phyloP scores from a whole-genome alignment of 2,888 invertebrate genomes.

The Drosophila stalkeri region DNA sequence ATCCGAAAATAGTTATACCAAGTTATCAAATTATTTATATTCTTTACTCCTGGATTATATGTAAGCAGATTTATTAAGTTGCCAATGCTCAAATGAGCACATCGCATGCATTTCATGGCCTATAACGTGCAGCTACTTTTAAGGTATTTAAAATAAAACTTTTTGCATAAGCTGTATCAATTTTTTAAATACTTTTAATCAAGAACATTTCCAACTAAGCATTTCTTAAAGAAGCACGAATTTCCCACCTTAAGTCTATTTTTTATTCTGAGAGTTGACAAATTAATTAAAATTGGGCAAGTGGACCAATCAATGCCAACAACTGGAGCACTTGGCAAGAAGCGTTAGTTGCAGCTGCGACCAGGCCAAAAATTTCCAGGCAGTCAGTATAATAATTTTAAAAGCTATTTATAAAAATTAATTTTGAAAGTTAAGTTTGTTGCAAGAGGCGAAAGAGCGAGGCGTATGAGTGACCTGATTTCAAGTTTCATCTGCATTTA shows the following conservation, averaged over 20 bases:
- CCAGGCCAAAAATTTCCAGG: slow-evolving; percentile 33
- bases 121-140: slow-evolving; percentile 20
- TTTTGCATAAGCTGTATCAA: slow-evolving; percentile 6
- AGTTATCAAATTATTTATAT: neutral
- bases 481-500: slow-evolving; percentile 70
- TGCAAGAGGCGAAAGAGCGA: slow-evolving; percentile 24
- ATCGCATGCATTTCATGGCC: no score
- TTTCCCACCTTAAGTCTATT: slow-evolving; percentile 22
- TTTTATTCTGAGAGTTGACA: slow-evolving; percentile 31
- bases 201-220: no score
- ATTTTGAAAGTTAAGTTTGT: slow-evolving; percentile 67
- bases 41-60: neutral
- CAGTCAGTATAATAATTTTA: slow-evolving; percentile 51
- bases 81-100: neutral
- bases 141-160: slow-evolving; percentile 38
- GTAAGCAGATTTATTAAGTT: neutral
- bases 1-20: neutral
- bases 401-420: slow-evolving; percentile 68
- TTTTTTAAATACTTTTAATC: no score
- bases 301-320: slow-evolving; percentile 44
- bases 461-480: slow-evolving; percentile 71
- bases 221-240: neutral
- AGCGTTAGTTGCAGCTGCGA: slow-evolving; percentile 64
- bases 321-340: slow-evolving; percentile 48
- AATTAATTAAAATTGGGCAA: slow-evolving; percentile 63